Base-by-base conservation (phyloP, 64 coral and sea anemone species). In the Montipora foliosa region DNA sequence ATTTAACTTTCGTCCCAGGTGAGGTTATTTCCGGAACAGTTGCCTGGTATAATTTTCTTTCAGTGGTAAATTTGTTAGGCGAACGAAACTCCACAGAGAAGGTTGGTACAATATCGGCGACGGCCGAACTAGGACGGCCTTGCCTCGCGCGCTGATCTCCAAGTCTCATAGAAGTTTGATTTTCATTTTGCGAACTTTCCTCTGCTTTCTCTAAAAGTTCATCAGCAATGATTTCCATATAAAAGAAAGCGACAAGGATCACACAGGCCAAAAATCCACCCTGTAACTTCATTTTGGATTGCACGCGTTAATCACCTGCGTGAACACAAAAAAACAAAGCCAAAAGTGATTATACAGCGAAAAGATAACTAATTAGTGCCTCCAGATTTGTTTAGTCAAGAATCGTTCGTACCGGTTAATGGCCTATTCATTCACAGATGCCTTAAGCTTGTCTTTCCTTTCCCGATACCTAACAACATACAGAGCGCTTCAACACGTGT, bases 21-120 rank as follows among this genome's bases (percentile, higher is more conserved):
- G 81, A 67, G 15, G 91, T 78, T 69, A 68, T 92, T 93, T 99
- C 98, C 2, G 75, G 51, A 84, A 99, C 76, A 12, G 85, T 96
- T 6, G 92, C 95, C 90, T 91, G 93, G 86, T 96, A 99, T 80
- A 99, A 71, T 24, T 71, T 69, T 71, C 95, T 69, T 81, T 95
- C 98, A 89, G 95, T 92, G 44, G 92, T 99, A 90, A 99, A 99
- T 87, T 94, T 96, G 44, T 95, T 94, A 15, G 62, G 51, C 44
- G 89, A 95, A 14, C 96, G 96, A 89, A 89, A 97, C 67, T 97
- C 96, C 69, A 92, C 81, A 6, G 93, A 88, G 58, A 95, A 97
- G 2, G 96, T 95, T 1, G 96, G 96, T 19, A 95, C 87, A 72
- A 95, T 84, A 47, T 92, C 93, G 77, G 69, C 87, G 45, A 95